phyloP scores from a whole-genome alignment of 2,888 invertebrate species.

The Hyles lineata region DNA sequence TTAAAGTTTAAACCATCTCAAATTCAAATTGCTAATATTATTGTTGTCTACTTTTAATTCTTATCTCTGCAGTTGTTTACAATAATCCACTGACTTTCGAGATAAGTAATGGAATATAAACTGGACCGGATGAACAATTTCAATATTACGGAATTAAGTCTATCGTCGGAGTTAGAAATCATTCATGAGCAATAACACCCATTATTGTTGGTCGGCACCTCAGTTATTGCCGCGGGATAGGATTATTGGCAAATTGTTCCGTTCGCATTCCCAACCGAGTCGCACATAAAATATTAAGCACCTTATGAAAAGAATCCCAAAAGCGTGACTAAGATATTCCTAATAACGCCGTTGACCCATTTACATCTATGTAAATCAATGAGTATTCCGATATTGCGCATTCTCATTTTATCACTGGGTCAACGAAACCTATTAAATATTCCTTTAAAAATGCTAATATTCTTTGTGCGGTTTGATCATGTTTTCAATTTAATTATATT shows the following conservation, averaged over 20 bases:
- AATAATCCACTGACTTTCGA: neutral
- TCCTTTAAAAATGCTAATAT: no score
- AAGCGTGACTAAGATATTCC: constrained; percentile 24
- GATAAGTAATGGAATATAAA: constrained; percentile 2
- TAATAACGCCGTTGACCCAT: constrained; percentile 22
- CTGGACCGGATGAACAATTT: constrained; percentile 27
- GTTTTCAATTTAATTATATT: no score
- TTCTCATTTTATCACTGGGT: neutral
- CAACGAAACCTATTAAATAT: neutral
- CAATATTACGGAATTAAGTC: constrained; percentile 36
- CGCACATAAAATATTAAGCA: constrained; percentile 80
- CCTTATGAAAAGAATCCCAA: constrained; percentile 56
- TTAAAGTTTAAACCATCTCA: no score
- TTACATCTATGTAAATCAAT: constrained; percentile 17
- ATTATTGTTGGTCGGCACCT: constrained; percentile 75
- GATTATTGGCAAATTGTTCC: constrained; percentile 84
- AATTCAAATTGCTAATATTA: no score
- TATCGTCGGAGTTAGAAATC: constrained; percentile 65
- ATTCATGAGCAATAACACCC: constrained; percentile 78
- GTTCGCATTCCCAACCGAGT: constrained; percentile 74
- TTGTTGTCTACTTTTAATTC: no score
- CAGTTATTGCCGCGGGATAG: constrained; percentile 78
- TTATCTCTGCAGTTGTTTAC: neutral
- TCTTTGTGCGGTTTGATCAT: no score
- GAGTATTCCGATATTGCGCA: neutral